Evolutionary conservation across 2,113 vertebrate species (phyloP).

Genomic region (Sinocyclocheilus anophthalmus): DNA sequence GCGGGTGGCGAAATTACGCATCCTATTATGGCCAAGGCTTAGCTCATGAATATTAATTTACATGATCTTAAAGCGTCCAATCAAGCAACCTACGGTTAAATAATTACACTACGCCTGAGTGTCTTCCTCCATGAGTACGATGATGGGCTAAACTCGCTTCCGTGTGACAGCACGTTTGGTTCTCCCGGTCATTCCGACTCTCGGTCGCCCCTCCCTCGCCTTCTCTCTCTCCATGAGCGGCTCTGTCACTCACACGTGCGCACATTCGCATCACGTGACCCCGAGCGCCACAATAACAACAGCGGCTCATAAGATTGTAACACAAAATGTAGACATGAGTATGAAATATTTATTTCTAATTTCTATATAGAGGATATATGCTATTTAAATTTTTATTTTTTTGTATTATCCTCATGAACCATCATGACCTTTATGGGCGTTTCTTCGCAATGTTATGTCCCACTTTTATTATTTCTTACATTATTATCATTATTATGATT

Average conservation of each 20-base stretch:
- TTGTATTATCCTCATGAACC: too few species aligned
- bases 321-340: not conserved
- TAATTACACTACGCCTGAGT: too few species aligned
- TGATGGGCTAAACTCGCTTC: constrained; percentile 30
- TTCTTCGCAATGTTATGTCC: not conserved
- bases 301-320: not conserved
- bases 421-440: not conserved
- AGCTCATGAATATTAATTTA: not conserved
- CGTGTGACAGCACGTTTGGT: not conserved
- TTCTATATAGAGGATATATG: not conserved
- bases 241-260: constrained; percentile 64
- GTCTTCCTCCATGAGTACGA: constrained; percentile 11
- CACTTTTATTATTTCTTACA: not conserved
- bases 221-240: constrained; percentile 61
- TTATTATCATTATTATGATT: too few species aligned
- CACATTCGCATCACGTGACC: constrained; percentile 59
- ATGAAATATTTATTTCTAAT: not conserved
- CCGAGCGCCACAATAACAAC: constrained; percentile 37
- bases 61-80: not conserved
- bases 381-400: too few species aligned
- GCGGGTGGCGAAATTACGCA: not conserved
- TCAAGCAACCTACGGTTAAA: not conserved
- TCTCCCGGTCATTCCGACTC: too few species aligned
- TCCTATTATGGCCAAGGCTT: not conserved
- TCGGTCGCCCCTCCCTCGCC: constrained; percentile 11